Percentiles rank a stretch among this genome's conserved stretches.
Evolutionary conservation across 1,140 invertebrate genomes (phyloP).

Genomic region (Lethrus apterus): DNA sequence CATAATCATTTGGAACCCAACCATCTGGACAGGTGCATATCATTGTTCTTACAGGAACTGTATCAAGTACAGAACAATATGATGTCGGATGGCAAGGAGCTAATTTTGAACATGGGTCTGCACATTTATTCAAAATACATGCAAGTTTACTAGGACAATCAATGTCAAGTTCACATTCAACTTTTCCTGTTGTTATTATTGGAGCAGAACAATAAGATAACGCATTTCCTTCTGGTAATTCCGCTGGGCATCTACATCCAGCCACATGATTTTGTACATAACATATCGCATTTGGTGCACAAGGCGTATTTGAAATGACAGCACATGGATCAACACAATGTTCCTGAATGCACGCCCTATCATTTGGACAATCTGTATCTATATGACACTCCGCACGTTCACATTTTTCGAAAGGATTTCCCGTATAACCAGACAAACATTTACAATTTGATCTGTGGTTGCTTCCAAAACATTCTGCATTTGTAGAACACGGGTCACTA

Average conservation of each 20-base stretch:
- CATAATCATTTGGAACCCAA: conserved; percentile 68
- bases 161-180: conserved; percentile 67
- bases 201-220: conserved; percentile 62
- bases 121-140: conserved; percentile 71
- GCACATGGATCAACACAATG: conserved; percentile 71
- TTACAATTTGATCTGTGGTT: conserved; percentile 69
- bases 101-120: conserved; percentile 68
- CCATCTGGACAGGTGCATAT: conserved; percentile 77
- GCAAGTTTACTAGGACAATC: conserved; percentile 74
- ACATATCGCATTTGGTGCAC: conserved; percentile 73
- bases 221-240: conserved; percentile 68
- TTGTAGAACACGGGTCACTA: conserved; percentile 69
- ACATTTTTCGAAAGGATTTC: conserved; percentile 72
- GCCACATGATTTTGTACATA: conserved; percentile 68
- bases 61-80: conserved; percentile 70
- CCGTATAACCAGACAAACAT: conserved; percentile 60
- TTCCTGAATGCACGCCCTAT: conserved; percentile 60
- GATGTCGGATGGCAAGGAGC: conserved; percentile 64
- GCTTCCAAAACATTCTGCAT: conserved; percentile 72
- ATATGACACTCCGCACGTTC: conserved; percentile 71
- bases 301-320: conserved; percentile 52
- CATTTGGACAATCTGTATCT: conserved; percentile 65
- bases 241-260: conserved; percentile 67
- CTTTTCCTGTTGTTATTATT: conserved; percentile 45
- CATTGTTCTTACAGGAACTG: conserved; percentile 74